These are phyloP conservation scores for Tragelaphus buxtoni DNA, from an alignment of 2,113 vertebrate genomes.

Conservation along the genomic window DNA sequence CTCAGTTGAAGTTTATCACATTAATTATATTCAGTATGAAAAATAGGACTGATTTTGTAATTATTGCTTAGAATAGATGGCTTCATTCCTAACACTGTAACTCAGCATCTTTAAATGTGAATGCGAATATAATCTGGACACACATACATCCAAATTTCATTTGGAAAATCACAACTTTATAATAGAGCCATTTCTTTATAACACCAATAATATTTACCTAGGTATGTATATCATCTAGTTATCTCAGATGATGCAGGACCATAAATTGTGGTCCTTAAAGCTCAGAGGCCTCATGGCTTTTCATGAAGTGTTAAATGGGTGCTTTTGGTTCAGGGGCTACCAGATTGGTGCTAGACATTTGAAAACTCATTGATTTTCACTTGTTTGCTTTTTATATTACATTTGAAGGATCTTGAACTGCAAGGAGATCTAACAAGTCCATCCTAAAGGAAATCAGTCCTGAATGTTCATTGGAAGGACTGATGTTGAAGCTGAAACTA, in stretches of 20 bases:
- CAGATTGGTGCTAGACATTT: neutral
- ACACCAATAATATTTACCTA: neutral
- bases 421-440: neutral
- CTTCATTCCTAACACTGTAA: neutral
- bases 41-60: neutral
- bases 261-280: neutral
- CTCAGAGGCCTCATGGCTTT: neutral
- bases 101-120: neutral
- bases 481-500: neutral
- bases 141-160: neutral
- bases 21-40: neutral
- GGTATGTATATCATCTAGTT: neutral
- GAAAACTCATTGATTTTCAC: neutral
- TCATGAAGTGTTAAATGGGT: neutral
- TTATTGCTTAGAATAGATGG: slow-evolving; percentile 29
- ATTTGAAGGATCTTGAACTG: neutral
- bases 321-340: neutral
- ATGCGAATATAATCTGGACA: neutral
- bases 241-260: neutral
- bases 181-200: neutral
- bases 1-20: neutral
- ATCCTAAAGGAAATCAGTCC: neutral
- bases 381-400: neutral
- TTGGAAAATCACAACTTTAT: neutral
- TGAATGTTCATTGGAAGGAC: neutral